phyloP scores from a whole-genome alignment of 2,888 invertebrate genomes.

The Scaptomyza flava region DNA sequence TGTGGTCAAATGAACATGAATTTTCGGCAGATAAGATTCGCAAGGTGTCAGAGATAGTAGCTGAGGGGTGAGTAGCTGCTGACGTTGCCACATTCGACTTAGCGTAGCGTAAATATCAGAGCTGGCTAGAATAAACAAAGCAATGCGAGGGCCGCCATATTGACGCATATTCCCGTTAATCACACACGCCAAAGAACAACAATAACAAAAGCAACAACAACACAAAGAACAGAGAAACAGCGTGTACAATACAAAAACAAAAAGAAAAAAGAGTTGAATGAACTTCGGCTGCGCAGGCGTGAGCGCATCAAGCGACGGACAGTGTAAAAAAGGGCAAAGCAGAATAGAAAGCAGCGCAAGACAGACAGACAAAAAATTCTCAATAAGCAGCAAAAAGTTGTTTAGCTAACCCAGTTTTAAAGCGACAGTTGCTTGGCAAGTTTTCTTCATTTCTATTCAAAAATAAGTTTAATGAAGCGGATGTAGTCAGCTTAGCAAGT shows the following conservation, averaged over 20 bases:
- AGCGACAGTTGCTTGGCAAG: constrained; percentile 58
- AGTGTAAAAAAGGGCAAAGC: constrained; percentile 42
- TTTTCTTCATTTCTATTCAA: constrained; percentile 56
- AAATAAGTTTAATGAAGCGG: constrained; percentile 56
- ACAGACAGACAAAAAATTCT: constrained; percentile 31
- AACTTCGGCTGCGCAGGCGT: constrained; percentile 69
- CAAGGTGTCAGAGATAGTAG: constrained; percentile 5
- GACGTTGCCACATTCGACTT: constrained; percentile 47
- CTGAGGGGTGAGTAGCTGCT: constrained; percentile 26
- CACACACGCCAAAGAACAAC: constrained; percentile 30
- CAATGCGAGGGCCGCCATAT: constrained; percentile 46
- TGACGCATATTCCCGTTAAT: constrained; percentile 59
- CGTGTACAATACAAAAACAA: constrained; percentile 9
- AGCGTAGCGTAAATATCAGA: constrained; percentile 26
- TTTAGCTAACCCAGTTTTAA: constrained; percentile 58
- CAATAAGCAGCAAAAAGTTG: constrained; percentile 52
- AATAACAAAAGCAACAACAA: constrained; percentile 26
- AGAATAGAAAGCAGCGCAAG: constrained; percentile 55
- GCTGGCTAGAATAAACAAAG: constrained; percentile 60
- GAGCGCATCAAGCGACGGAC: constrained; percentile 42
- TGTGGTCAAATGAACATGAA: constrained; percentile 27
- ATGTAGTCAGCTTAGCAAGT: constrained; percentile 44
- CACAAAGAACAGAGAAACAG: constrained; percentile 29
- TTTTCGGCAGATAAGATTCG: constrained; percentile 52
- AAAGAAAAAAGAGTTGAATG: constrained; percentile 68